Conservation (phyloP, 2,888 invertebrate species). For the Acrobasis consociella region DNA sequence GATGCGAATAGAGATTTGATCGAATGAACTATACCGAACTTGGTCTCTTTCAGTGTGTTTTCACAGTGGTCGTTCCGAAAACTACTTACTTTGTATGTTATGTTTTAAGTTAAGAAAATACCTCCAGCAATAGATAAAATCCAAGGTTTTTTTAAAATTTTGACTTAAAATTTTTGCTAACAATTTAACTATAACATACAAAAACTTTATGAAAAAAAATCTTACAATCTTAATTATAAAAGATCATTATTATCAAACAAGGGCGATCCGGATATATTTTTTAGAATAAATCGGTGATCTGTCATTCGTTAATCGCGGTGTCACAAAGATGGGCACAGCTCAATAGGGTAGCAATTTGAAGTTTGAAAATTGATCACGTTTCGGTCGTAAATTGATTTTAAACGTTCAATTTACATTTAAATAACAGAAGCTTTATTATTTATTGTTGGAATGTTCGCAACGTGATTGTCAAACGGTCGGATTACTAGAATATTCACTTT, state of each 20-base stretch:
- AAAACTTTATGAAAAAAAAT: too few relatives aligned
- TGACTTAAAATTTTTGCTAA: too few relatives aligned
- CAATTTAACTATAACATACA: too few relatives aligned
- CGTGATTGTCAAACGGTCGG: neutral
- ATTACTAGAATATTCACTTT: neutral
- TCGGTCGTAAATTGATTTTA: slow-evolving; percentile 21
- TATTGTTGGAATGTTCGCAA: slow-evolving; percentile 11
- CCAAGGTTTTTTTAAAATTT: too few relatives aligned
- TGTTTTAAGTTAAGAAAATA: too few relatives aligned
- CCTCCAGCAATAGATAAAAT: too few relatives aligned
- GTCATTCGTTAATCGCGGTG: slow-evolving; percentile 16
- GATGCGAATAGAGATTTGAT: slow-evolving; percentile 1
- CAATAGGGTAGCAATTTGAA: slow-evolving; percentile 18
- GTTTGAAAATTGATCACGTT: slow-evolving; percentile 23
- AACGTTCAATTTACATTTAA: slow-evolving; percentile 20
- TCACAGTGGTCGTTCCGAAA: too few relatives aligned
- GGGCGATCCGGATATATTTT: slow-evolving; percentile 5
- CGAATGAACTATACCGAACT: too few relatives aligned
- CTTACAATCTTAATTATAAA: neutral
- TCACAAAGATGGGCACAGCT: slow-evolving; percentile 15
- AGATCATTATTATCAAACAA: slow-evolving; percentile 14
- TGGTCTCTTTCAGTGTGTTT: too few relatives aligned
- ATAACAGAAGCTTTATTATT: slow-evolving; percentile 22
- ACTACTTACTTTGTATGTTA: too few relatives aligned
- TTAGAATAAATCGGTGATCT: slow-evolving; percentile 1